A percentile compares a stretch with the other conserved stretches of the same genome.
phyloP scores from a whole-genome alignment of 30 jellyfish, hydroid and myxozoan genomes.

The Catostylus mosaicus region DNA sequence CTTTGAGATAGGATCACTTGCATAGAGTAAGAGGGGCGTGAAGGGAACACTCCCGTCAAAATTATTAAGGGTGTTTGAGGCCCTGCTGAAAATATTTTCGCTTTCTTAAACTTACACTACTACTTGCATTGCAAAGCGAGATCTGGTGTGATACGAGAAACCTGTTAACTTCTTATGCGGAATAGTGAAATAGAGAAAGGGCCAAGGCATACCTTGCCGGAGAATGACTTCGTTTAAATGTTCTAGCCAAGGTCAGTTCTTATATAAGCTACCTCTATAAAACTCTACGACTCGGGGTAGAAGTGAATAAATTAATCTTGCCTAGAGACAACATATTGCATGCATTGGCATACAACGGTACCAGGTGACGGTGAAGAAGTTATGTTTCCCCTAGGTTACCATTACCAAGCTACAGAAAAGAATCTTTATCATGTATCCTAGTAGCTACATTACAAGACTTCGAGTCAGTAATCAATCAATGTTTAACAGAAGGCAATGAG shows the following conservation, averaged over 20 bases:
- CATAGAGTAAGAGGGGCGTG: too few relatives aligned
- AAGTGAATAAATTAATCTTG: background rate
- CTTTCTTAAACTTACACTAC: too few relatives aligned
- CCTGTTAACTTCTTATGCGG: too few relatives aligned
- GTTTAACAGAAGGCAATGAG: background rate
- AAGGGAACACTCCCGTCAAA: too few relatives aligned
- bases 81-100: too few relatives aligned
- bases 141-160: too few relatives aligned
- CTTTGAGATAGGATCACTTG: too few relatives aligned
- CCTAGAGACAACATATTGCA: background rate
- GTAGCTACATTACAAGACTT: background rate
- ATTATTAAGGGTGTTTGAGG: too few relatives aligned
- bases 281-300: background rate
- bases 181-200: too few relatives aligned
- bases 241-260: background rate
- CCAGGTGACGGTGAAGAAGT: conserved; percentile 12
- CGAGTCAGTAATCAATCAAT: background rate
- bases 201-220: too few relatives aligned
- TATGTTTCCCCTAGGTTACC: conserved; percentile 64
- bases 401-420: conserved; percentile 51
- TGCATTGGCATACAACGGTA: background rate
- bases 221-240: too few relatives aligned
- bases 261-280: background rate
- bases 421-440: background rate
- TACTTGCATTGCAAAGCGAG: too few relatives aligned